Base-by-base conservation (phyloP, 2,113 vertebrate genomes). In the Cnemophilus loriae region DNA sequence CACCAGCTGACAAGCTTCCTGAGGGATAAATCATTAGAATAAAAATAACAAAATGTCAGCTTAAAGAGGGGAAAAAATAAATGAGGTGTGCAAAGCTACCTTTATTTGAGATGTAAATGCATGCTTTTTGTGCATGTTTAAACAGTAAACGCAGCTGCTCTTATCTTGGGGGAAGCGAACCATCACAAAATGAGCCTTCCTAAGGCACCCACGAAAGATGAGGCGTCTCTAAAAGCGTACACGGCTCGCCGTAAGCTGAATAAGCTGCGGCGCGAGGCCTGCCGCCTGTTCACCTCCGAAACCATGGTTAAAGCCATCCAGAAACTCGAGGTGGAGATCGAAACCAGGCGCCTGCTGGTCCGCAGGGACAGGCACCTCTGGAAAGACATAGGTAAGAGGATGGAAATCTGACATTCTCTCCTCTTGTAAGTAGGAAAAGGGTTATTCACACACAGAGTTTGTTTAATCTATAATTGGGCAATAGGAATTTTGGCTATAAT, bases 291-390 rank as follows among this genome's bases (percentile, higher is more conserved):
- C 94, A 98, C 99, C 0, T 99, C 98, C 0, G 98, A 98, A 9
- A 27, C 93, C 47, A 98, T 99, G 98, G 98, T 98, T 33, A 99
- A 97, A 88, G 99, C 99, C 30, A 99, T 99, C 73, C 98, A 98
- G 97, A 99, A 97, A 55, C 98, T 99, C 20, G 99, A 99, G 65
- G 83, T 98, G 55, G 99, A 99, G 93, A 98, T 99, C 78, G 99
- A 99, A 93, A 97, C 96, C 81, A 96, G 95, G 28, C 98, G 98
- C 79, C 96, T 99, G 52, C 97, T 98, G 23, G 98, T 99, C 39
- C 98, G 99, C 27, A 99, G 98, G 93, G 99, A 99, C 91, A 98
- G 99, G 35, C 99, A 99, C 95, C 98, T 99, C 64, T 99, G 99
- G 99, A 99, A 99, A 71, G 99, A 99, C 93, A 97, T 99, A 71